Evolutionary conservation across 2,888 invertebrate species (phyloP).

Genomic region (Cantharis flavilabris): DNA sequence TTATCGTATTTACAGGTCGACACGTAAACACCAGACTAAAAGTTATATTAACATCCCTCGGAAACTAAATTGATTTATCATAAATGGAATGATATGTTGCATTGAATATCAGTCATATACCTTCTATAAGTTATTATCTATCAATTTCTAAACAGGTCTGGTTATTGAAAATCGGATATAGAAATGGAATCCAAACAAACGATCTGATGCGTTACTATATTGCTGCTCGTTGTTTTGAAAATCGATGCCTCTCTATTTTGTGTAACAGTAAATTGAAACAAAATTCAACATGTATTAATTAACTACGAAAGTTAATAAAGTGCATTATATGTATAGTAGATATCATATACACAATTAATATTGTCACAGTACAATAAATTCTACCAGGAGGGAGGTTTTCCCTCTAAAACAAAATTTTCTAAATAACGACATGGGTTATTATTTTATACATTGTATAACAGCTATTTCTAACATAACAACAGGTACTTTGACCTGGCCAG

Average conservation of each 20-base stretch:
- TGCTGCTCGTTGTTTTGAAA: constrained; percentile 27
- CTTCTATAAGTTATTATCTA: background rate
- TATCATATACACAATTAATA: constrained; percentile 26
- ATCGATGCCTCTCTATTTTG: constrained; percentile 22
- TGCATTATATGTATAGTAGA: constrained; percentile 15
- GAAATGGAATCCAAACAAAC: constrained; percentile 9
- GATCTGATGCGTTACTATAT: background rate
- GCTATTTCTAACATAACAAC: constrained; percentile 40
- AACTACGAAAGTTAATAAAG: constrained; percentile 22
- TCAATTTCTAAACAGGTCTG: background rate
- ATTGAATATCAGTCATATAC: background rate
- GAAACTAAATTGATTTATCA: background rate
- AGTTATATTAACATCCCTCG: background rate
- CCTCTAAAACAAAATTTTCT: constrained; percentile 11
- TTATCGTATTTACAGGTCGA: background rate
- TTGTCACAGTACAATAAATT: constrained; percentile 29
- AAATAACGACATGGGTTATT: constrained; percentile 23
- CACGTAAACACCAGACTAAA: background rate
- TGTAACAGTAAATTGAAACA: constrained; percentile 14
- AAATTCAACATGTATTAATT: constrained; percentile 7
- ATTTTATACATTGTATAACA: constrained; percentile 26
- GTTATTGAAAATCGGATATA: background rate
- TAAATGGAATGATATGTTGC: background rate
- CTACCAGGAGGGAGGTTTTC: constrained; percentile 7
- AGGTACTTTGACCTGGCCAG: constrained; percentile 36